Evolutionary conservation across 2,113 vertebrate species (phyloP), one percentile per base, ranked within the genome.

Genomic region (Ellobius talpinus): DNA sequence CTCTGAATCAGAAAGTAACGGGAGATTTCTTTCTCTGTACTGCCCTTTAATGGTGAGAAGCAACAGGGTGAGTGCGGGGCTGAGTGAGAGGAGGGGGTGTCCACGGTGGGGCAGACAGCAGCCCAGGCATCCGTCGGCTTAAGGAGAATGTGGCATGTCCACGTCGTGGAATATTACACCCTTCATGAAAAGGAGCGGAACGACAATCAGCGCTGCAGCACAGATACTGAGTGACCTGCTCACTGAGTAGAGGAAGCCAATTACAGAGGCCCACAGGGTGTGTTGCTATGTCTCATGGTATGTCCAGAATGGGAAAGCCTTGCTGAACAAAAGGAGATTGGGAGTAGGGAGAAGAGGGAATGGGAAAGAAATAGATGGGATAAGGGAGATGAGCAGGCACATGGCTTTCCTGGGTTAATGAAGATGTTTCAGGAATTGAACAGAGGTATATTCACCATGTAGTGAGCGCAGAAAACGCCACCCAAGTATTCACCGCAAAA

Each of bases 101-200:
- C 61, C 5, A 9, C 39, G 1, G 26, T 33, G 1, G 61, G 47
- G 0, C 7, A 29, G 31, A 19, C 45, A 33, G 26, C 42, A 13
- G 4, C 1, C 7, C 66, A n/a, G 23, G 19, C 1, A 21, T 6
- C 72, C 16, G 2, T 19, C 13, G 3, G 3, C 0, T 5, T 58
- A 10, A 7, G 14, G 4, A 24, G 1, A 12, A 19, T 0, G 11
- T 0, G 16, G 82, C 10, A 14, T 17, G 7, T 10, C 14, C 2
- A 0, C 7, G 1, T 47, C 7, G 0, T 0, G 14, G 79, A 39
- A 5, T 13, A 6, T 1, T 7, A 36, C 0, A 3, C 66, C 73
- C 1, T 5, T 78, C 45, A 1, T 0, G 7, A 19, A 10, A 58
- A 58, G 45, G 45, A 29, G 1, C 0, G 1, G 26, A 2, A 0